These are phyloP conservation scores for Eubasilissa regina DNA, from an alignment of 1,140 invertebrate species.

Conservation along the genomic window DNA sequence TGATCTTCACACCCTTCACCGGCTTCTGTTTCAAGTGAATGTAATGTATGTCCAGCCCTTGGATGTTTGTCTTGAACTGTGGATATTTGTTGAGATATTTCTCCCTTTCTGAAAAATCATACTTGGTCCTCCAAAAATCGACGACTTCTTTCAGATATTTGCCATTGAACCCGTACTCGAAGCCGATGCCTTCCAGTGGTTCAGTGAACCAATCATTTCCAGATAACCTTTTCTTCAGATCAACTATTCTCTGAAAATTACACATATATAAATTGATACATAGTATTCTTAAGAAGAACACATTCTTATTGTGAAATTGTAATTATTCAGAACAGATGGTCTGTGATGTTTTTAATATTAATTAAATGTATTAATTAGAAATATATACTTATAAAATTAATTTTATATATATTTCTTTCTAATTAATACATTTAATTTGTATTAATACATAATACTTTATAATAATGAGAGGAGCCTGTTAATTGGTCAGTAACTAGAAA, in stretches of 20 bases:
- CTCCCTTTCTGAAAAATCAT: conserved; percentile 83
- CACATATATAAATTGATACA: too few relatives aligned
- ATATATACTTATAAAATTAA: too few relatives aligned
- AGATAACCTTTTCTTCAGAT: conserved; percentile 76
- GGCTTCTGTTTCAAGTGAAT: conserved; percentile 70
- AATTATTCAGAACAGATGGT: too few relatives aligned
- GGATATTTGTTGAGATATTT: conserved; percentile 79
- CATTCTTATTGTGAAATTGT: too few relatives aligned
- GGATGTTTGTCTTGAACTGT: conserved; percentile 83
- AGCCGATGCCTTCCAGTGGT: conserved; percentile 79
- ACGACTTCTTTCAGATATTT: conserved; percentile 78
- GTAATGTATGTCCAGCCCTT: conserved; percentile 84
- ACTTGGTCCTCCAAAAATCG: conserved; percentile 82
- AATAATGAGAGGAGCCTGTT: too few relatives aligned
- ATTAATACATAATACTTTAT: too few relatives aligned
- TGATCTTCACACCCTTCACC: conserved; percentile 66
- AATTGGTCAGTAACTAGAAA: too few relatives aligned
- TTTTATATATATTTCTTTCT: too few relatives aligned
- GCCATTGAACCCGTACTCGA: conserved; percentile 86
- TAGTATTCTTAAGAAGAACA: too few relatives aligned
- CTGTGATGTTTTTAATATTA: too few relatives aligned
- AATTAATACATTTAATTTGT: too few relatives aligned
- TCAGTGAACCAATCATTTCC: conserved; percentile 70
- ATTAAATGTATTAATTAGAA: too few relatives aligned
- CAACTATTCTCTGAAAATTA: conserved; percentile 74